Percentiles rank a stretch among this genome's conserved stretches.
Conservation (phyloP, 1,140 invertebrate genomes). For the Penaeus japonicus region DNA sequence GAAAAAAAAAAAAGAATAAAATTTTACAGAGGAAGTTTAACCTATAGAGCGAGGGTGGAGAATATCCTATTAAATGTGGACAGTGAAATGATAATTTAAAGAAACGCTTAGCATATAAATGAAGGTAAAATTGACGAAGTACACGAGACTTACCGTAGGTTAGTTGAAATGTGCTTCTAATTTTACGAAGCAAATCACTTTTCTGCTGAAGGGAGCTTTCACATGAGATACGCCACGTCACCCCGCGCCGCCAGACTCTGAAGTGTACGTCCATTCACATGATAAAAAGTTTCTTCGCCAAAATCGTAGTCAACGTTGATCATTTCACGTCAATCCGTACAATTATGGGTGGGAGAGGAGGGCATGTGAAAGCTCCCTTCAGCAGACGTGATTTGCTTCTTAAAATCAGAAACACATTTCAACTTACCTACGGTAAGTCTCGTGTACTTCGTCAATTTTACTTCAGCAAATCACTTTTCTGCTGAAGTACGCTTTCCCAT, state of each 20-base stretch:
- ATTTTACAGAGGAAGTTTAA: no score
- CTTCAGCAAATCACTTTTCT: no score
- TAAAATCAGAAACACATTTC: neutral
- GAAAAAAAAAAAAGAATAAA: no score
- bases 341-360: neutral
- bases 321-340: neutral
- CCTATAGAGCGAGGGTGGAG: no score
- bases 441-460: no score
- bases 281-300: neutral
- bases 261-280: constrained; percentile 3
- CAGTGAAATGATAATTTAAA: no score
- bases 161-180: neutral
- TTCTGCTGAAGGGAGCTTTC: constrained; percentile 10
- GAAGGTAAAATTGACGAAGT: no score
- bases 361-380: constrained; percentile 21
- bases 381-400: neutral
- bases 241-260: neutral
- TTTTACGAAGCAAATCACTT: constrained; percentile 26
- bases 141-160: no score
- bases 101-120: no score
- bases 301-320: neutral
- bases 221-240: neutral
- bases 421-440: no score
- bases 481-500: no score
- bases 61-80: no score